Percentiles rank a stretch among this genome's conserved stretches.
Conservation (phyloP, 2,888 invertebrate genomes). For the Ormyrus labotus region DNA sequence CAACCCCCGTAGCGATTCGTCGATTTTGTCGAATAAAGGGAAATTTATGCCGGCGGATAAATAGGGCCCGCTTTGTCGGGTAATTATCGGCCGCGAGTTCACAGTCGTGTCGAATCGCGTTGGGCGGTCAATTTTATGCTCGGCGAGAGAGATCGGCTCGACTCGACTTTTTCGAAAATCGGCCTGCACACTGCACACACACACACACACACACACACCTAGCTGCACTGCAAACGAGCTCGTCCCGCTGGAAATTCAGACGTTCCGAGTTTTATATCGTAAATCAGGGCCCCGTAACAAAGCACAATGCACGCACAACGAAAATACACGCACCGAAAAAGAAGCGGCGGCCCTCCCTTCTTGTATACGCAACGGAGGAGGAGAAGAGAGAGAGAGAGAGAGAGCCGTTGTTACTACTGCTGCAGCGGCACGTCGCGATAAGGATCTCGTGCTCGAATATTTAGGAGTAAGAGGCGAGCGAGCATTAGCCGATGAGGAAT, state of each 20-base stretch:
- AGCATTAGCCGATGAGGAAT: background rate
- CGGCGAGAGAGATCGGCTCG: background rate
- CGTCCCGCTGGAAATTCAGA: background rate
- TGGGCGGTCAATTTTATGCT: background rate
- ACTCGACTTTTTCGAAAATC: background rate
- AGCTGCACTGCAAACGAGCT: background rate
- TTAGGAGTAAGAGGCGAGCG: conserved; percentile 1
- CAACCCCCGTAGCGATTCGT: background rate
- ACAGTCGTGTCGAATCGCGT: background rate
- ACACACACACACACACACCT: too few species aligned
- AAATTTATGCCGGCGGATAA: conserved; percentile 39
- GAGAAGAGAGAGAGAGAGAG: too few species aligned
- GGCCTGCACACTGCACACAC: too few species aligned
- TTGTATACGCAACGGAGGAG: too few species aligned
- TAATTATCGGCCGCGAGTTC: conserved; percentile 31
- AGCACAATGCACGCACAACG: too few species aligned
- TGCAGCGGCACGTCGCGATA: conserved; percentile 23
- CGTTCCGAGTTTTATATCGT: background rate
- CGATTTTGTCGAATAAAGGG: background rate
- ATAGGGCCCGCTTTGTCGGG: conserved; percentile 31
- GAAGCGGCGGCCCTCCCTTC: too few species aligned
- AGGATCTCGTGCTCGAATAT: conserved; percentile 48
- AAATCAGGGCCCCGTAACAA: conserved; percentile 9
- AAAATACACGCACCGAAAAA: too few species aligned
- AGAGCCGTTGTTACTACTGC: background rate